These are phyloP conservation scores for Phasianus colchicus DNA, from an alignment of 2,113 vertebrate genomes.

Conservation along the genomic window DNA sequence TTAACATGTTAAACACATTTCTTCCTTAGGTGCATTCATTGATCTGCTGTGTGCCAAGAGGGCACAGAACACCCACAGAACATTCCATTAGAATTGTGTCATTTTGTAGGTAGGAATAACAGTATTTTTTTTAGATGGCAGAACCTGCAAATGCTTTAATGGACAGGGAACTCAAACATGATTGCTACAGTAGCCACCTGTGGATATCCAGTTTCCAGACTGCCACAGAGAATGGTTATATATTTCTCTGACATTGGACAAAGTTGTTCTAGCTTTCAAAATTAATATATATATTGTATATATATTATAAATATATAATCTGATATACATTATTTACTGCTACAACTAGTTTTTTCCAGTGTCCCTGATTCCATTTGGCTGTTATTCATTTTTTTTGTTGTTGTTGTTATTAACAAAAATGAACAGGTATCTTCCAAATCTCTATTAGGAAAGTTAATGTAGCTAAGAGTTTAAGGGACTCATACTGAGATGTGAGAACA, in stretches of 20 bases:
- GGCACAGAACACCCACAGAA: background rate
- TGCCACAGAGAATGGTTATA: background rate
- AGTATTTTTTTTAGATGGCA: background rate
- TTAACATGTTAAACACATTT: background rate
- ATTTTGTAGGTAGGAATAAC: background rate
- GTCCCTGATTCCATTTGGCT: background rate
- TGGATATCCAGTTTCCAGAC: background rate
- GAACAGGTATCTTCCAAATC: background rate
- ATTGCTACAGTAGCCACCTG: background rate
- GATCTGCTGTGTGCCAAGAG: background rate
- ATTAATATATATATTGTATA: too few relatives aligned
- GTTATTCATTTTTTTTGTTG: background rate
- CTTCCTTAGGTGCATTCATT: background rate
- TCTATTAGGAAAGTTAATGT: background rate
- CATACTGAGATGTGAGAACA: background rate
- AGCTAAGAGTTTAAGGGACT: background rate
- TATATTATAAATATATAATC: background rate
- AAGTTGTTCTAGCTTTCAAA: background rate
- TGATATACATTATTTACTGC: background rate
- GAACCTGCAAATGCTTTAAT: background rate
- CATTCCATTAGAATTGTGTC: rapidly evolving
- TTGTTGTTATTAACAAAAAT: background rate
- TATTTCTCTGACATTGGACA: background rate
- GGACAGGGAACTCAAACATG: background rate
- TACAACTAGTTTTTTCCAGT: background rate